Conservation (phyloP, 2,888 invertebrate species). For the Dendrolimus houi region DNA sequence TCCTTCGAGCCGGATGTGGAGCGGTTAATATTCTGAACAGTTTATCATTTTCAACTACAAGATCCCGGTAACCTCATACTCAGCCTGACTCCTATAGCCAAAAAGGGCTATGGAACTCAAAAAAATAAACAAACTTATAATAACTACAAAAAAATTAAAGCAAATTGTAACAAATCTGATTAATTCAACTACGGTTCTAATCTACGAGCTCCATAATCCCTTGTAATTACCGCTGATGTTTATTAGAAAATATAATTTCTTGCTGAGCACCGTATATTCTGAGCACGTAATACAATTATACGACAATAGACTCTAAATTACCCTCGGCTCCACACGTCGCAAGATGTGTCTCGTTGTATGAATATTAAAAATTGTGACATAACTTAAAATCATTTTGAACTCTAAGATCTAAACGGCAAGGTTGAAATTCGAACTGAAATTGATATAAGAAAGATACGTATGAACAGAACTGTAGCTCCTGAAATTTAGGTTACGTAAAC, state of each 20-base stretch:
- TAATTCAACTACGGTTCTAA: background rate
- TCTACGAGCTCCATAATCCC: conserved; percentile 2
- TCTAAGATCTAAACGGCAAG: conserved; percentile 2
- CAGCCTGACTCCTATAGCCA: background rate
- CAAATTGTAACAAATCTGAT: background rate
- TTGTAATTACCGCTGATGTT: conserved; percentile 32
- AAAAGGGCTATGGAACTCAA: background rate
- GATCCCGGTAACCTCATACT: no score
- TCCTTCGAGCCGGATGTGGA: no score
- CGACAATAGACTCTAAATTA: conserved; percentile 49
- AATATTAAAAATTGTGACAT: conserved; percentile 38
- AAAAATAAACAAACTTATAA: background rate
- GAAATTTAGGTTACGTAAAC: conserved; percentile 24
- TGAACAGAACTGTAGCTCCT: conserved; percentile 15
- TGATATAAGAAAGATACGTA: conserved; percentile 12
- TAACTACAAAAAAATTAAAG: background rate
- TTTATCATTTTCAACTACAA: no score
- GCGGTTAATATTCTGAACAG: no score
- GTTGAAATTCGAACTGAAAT: conserved; percentile 6
- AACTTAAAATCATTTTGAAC: conserved; percentile 7
- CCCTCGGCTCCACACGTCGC: conserved; percentile 25
- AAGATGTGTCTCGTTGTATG: conserved; percentile 41
- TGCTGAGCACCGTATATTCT: conserved; percentile 24
- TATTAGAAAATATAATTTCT: conserved; percentile 43
- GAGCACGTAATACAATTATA: conserved; percentile 51